Conservation (phyloP, 2,113 vertebrate species). For the Camelus bactrianus region DNA sequence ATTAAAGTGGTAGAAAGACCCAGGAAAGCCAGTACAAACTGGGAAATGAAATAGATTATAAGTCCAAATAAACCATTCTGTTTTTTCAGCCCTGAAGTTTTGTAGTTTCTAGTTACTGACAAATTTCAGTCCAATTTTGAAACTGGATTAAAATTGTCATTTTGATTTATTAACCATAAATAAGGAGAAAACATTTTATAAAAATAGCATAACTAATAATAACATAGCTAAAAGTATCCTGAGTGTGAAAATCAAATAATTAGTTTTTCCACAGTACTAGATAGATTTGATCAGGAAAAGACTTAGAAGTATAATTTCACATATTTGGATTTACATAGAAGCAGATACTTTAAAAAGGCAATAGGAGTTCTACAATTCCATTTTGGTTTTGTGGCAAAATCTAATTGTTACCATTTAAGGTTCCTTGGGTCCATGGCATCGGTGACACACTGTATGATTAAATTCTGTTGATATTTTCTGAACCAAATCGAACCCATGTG, state of each 20-base stretch:
- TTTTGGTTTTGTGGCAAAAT: conserved; percentile 30
- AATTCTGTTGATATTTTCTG: conserved; percentile 70
- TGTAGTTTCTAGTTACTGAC: neutral
- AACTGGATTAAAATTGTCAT: neutral
- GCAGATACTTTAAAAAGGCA: neutral
- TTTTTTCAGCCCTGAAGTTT: conserved; percentile 30
- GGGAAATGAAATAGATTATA: conserved; percentile 51
- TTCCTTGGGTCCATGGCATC: neutral
- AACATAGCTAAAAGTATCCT: neutral
- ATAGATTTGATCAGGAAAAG: neutral
- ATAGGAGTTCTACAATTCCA: neutral
- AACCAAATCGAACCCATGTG: conserved; percentile 25
- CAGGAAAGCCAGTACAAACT: conserved; percentile 60
- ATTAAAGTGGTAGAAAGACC: conserved; percentile 66
- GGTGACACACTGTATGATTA: conserved; percentile 56
- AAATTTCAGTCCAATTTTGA: conserved; percentile 35
- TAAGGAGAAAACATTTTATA: conserved; percentile 1
- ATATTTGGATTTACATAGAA: neutral
- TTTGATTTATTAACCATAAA: conserved; percentile 56
- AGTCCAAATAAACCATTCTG: neutral
- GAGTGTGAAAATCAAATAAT: conserved; percentile 12
- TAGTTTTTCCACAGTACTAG: neutral
- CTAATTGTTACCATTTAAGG: conserved; percentile 16
- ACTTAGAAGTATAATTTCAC: neutral
- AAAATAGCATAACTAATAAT: conserved; percentile 22